Evolutionary conservation across 2,888 invertebrate species (phyloP).

Genomic region (Pteria penguin): DNA sequence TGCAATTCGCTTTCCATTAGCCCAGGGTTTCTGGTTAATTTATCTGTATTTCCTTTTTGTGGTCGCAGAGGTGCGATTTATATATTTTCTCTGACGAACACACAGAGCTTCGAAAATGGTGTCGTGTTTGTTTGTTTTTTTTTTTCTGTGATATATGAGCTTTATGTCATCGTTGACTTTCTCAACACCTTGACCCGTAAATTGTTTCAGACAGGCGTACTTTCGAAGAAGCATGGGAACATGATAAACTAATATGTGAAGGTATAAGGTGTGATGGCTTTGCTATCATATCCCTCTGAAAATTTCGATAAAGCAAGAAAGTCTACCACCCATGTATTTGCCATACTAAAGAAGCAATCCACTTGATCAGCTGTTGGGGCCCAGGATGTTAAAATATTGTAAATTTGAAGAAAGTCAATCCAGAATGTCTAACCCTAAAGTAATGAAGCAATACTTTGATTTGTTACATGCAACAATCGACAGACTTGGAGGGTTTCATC

Average conservation of each 20-base stretch:
- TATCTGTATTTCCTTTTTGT: no score
- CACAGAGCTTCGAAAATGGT: conserved; percentile 7
- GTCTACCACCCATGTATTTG: conserved; percentile 11
- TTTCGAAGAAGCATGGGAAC: conserved; percentile 15
- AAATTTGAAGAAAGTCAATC: conserved; percentile 10
- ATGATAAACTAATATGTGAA: conserved; percentile 21
- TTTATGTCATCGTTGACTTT: conserved; percentile 27
- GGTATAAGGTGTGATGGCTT: conserved; percentile 16
- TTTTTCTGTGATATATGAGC: conserved; percentile 23
- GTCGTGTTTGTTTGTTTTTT: conserved; percentile 25
- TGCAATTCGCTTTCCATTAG: no score
- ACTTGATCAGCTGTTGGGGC: conserved; percentile 7
- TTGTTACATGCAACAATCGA: no score
- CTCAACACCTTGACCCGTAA: conserved; percentile 32
- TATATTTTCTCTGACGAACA: no score
- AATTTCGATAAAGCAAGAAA: not conserved
- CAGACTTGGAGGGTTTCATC: no score
- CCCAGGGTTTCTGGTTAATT: no score
- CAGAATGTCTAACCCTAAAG: no score
- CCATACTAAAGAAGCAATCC: conserved; percentile 1
- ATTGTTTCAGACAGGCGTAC: conserved; percentile 12
- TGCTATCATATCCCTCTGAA: conserved; percentile 22
- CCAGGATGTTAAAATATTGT: conserved; percentile 17
- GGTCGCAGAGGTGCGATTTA: no score
- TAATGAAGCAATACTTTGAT: no score